phyloP scores from a whole-genome alignment of 2,113 vertebrate species.

The Clarias gariepinus region DNA sequence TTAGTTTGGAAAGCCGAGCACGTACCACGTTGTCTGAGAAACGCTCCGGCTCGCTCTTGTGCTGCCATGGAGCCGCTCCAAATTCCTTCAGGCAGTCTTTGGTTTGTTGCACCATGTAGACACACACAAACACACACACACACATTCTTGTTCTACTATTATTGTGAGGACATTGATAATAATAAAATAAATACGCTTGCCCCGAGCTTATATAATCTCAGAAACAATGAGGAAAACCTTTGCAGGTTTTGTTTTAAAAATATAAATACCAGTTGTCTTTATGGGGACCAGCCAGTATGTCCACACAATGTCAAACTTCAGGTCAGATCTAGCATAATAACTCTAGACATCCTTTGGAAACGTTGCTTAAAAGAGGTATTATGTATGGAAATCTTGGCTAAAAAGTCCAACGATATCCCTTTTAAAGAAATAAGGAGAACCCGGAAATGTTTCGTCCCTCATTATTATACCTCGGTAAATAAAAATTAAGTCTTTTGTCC shows the following conservation, averaged over 20 bases:
- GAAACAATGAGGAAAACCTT: background rate
- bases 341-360: background rate
- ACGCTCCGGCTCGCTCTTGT: background rate
- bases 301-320: background rate
- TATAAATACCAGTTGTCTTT: background rate
- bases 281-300: background rate
- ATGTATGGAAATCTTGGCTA: background rate
- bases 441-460: background rate
- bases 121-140: constrained; percentile 13
- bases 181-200: background rate
- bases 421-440: background rate
- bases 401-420: background rate
- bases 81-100: constrained; percentile 13
- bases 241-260: background rate
- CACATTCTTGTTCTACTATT: background rate
- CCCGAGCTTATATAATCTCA: background rate
- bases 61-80: background rate
- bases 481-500: background rate
- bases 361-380: background rate
- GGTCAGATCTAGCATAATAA: background rate
- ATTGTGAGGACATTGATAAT: background rate
- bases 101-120: background rate
- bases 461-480: too few relatives aligned
- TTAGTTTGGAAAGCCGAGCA: constrained; percentile 1
- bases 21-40: background rate